phyloP scores from a whole-genome alignment of 2,797 vertebrate genomes.

The Pelochelys cantorii region DNA sequence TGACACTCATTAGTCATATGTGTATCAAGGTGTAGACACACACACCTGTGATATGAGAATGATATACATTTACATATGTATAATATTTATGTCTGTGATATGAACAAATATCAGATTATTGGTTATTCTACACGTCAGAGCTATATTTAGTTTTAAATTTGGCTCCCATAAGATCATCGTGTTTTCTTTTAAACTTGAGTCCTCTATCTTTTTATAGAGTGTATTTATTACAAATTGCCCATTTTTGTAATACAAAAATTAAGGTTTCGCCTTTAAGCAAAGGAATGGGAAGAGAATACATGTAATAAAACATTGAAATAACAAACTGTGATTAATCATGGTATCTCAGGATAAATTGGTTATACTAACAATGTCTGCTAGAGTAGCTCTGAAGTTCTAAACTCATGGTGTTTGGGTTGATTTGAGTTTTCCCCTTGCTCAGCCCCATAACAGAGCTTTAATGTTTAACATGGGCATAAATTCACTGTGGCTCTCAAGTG shows the following conservation, averaged over 20 bases:
- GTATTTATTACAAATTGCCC: conserved; percentile 32
- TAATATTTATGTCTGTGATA: conserved; percentile 2
- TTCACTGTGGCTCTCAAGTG: conserved; percentile 67
- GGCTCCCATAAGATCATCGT: conserved; percentile 4
- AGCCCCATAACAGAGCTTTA: conserved; percentile 66
- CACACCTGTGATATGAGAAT: not conserved
- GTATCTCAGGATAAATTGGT: conserved; percentile 43
- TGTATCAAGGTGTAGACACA: not conserved
- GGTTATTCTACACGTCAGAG: not conserved
- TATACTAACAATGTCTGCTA: conserved; percentile 4
- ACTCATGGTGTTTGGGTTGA: conserved; percentile 40
- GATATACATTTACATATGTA: not conserved
- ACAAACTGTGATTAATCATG: conserved; percentile 32
- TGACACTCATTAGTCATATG: not conserved
- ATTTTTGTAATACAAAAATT: conserved; percentile 29
- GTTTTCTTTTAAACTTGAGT: conserved; percentile 37
- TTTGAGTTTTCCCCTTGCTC: conserved; percentile 67
- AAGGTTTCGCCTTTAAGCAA: conserved; percentile 44
- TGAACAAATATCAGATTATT: not conserved
- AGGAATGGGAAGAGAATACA: conserved; percentile 40
- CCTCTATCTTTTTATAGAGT: conserved; percentile 14
- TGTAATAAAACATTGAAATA: conserved; percentile 57
- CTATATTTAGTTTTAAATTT: conserved; percentile 13
- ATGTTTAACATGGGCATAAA: conserved; percentile 72
- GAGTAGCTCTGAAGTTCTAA: conserved; percentile 54